These are phyloP conservation scores for Hypocryptadius cinnamomeus DNA, from an alignment of 2,113 vertebrate species.

Conservation along the genomic window DNA sequence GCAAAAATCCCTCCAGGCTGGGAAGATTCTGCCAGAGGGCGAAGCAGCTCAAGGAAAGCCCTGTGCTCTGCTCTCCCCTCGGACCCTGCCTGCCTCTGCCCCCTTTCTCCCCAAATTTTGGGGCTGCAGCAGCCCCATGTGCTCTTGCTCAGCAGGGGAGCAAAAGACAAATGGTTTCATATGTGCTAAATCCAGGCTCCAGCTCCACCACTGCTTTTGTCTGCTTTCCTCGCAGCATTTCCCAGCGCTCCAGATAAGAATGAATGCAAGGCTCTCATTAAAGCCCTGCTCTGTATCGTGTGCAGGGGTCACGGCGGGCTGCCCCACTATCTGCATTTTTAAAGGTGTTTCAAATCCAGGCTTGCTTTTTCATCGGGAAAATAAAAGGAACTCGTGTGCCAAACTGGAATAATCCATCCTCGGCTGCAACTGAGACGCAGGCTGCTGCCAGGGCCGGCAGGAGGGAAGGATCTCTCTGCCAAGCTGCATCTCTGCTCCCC, in stretches of 20 bases:
- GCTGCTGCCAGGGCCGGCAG: not conserved
- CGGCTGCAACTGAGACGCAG: not conserved
- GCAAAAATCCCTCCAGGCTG: not conserved
- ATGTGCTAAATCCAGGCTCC: not conserved
- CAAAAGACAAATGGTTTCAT: not conserved
- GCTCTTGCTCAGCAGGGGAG: not conserved
- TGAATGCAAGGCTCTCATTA: not conserved
- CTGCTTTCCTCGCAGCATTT: not conserved
- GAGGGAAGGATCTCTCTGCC: not conserved
- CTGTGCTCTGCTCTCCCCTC: not conserved
- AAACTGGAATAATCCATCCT: not conserved
- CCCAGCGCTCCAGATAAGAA: not conserved
- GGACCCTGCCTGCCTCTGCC: rapidly evolving
- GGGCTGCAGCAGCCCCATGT: not conserved
- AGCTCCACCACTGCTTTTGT: not conserved
- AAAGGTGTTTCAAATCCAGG: not conserved
- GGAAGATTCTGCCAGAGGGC: not conserved
- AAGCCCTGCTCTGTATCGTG: not conserved
- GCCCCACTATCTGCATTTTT: conserved; percentile 23
- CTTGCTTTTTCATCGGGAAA: not conserved
- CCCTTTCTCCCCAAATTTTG: not conserved
- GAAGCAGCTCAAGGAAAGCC: not conserved
- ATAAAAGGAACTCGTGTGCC: not conserved
- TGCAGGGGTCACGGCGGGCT: not conserved
- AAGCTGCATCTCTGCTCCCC: not conserved